These are phyloP conservation scores for Pelodiscus sinensis DNA, from an alignment of 2,113 vertebrate genomes.

Conservation along the genomic window DNA sequence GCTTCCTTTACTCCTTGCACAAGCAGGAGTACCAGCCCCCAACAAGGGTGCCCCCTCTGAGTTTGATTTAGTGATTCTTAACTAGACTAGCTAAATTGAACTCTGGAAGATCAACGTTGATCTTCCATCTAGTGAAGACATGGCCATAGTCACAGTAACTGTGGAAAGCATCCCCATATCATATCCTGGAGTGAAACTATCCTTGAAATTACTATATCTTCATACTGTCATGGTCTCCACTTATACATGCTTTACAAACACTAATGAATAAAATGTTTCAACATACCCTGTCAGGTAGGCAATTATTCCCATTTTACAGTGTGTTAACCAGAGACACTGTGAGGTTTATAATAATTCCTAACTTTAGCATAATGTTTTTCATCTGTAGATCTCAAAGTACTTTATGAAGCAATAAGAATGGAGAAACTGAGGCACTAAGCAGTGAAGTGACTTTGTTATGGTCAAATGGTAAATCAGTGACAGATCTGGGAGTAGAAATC, in stretches of 20 bases:
- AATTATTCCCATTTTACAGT: slow-evolving; percentile 6
- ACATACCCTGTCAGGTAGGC: not conserved
- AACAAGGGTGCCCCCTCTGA: too few species aligned
- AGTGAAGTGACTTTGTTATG: not conserved
- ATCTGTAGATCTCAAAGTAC: not conserved
- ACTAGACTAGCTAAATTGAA: too few species aligned
- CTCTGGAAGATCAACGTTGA: too few species aligned
- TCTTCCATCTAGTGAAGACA: too few species aligned
- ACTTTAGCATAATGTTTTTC: not conserved
- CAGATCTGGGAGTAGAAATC: not conserved
- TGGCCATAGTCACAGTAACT: slow-evolving; percentile 29
- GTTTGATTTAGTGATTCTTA: too few species aligned
- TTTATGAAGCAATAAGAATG: not conserved
- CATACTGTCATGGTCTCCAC: slow-evolving; percentile 49
- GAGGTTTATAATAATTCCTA: not conserved
- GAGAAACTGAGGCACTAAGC: not conserved
- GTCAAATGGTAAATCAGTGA: not conserved
- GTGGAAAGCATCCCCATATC: slow-evolving; percentile 61
- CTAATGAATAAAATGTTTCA: slow-evolving; percentile 42
- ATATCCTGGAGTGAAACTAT: slow-evolving; percentile 62
- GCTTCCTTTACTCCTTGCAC: too few species aligned
- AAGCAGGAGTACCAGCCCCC: too few species aligned
- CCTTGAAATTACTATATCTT: slow-evolving; percentile 58
- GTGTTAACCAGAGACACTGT: not conserved
- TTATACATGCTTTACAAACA: not conserved